Evolutionary conservation across 2,113 vertebrate species (phyloP).

Genomic region (Stigmatopora nigra): DNA sequence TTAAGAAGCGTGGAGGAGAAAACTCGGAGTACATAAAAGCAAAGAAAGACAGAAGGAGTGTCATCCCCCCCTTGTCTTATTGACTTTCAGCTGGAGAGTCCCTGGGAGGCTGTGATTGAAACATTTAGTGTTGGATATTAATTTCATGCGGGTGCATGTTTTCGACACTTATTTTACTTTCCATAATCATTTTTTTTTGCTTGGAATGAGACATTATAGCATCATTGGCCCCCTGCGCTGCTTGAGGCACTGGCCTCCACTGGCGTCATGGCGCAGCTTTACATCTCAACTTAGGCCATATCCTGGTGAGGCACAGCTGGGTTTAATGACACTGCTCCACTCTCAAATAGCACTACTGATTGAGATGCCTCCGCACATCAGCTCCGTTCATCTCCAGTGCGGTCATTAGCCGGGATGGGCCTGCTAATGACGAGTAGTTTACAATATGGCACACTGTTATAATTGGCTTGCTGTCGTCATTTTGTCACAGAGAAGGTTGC

Average conservation of each 20-base stretch:
- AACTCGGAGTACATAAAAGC: conserved; percentile 42
- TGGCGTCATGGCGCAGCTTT: conserved; percentile 33
- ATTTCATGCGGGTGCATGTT: conserved; percentile 42
- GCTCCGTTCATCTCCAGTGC: conserved; percentile 54
- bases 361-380: conserved; percentile 49
- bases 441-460: conserved; percentile 61
- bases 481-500: conserved; percentile 36
- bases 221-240: conserved; percentile 24
- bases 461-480: conserved; percentile 54
- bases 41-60: conserved; percentile 33
- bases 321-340: conserved; percentile 55
- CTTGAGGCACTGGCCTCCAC: conserved; percentile 36
- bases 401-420: conserved; percentile 58
- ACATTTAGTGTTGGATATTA: conserved; percentile 35
- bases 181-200: conserved; percentile 40
- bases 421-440: conserved; percentile 65
- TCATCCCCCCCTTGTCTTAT: conserved; percentile 11
- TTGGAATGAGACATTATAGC: conserved; percentile 39
- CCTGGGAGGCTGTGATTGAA: conserved; percentile 39
- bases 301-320: conserved; percentile 59
- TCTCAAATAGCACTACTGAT: conserved; percentile 57
- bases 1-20: conserved; percentile 15
- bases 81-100: conserved; percentile 35
- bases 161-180: conserved; percentile 39
- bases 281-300: conserved; percentile 43